Evolutionary conservation across 2,888 invertebrate species (phyloP).

Genomic region (Aethes cnicana): DNA sequence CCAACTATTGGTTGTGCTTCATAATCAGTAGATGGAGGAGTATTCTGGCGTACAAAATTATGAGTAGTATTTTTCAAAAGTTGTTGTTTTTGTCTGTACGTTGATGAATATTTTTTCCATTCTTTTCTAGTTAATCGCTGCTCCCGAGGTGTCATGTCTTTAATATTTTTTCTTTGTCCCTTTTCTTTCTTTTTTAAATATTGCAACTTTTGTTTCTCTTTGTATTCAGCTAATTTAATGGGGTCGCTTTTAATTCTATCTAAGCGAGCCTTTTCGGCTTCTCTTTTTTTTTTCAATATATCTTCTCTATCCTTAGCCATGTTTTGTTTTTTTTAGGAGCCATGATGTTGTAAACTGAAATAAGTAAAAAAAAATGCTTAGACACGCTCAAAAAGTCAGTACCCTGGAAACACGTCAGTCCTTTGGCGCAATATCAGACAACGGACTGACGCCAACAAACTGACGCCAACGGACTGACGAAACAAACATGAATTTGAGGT

Average conservation of each 20-base stretch:
- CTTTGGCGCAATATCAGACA: conserved; percentile 35
- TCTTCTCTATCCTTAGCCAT: conserved; percentile 25
- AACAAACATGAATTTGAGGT: conserved; percentile 35
- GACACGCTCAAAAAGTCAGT: conserved; percentile 29
- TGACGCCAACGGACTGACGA: conserved; percentile 37
- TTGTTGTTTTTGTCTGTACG: conserved; percentile 32
- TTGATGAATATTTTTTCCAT: conserved; percentile 35
- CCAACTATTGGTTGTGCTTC: conserved; percentile 22
- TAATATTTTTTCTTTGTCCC: conserved; percentile 29
- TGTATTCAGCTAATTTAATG: conserved; percentile 34
- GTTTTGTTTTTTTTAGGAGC: conserved; percentile 20
- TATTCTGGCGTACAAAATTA: conserved; percentile 35
- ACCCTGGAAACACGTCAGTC: conserved; percentile 34
- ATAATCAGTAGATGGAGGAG: conserved; percentile 34
- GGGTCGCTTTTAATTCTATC: conserved; percentile 36
- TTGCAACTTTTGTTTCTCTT: conserved; percentile 31
- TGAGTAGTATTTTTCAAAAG: conserved; percentile 29
- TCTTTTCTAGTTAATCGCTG: conserved; percentile 31
- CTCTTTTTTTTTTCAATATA: conserved; percentile 33
- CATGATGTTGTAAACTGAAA: conserved; percentile 35
- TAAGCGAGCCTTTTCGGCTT: conserved; percentile 37
- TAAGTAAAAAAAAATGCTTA: conserved; percentile 30
- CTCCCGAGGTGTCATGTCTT: conserved; percentile 33
- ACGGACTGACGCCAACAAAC: conserved; percentile 37
- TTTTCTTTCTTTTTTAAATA: conserved; percentile 34